phyloP scores from a whole-genome alignment of 2,888 invertebrate species.

The Unio delphinus region DNA sequence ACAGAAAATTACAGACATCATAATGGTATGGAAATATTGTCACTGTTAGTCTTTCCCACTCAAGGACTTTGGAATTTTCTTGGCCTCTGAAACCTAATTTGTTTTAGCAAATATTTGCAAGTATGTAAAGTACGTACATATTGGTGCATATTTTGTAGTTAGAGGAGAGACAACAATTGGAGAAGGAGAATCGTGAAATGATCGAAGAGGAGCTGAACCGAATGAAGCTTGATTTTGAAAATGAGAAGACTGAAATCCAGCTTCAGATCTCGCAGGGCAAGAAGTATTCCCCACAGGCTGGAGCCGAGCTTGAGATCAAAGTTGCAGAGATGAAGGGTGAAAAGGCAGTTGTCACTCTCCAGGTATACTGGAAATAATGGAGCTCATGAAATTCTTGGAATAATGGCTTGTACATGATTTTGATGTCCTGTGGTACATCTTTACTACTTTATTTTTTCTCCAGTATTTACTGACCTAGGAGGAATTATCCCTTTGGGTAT shows the following conservation, averaged over 20 bases:
- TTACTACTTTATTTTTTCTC: too few relatives aligned
- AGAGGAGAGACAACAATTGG: slow-evolving; percentile 59
- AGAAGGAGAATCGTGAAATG: slow-evolving; percentile 58
- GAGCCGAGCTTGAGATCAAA: slow-evolving; percentile 56
- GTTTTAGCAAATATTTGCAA: too few relatives aligned
- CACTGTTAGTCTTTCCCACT: too few relatives aligned
- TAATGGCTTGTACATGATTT: too few relatives aligned
- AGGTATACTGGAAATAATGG: slow-evolving; percentile 40
- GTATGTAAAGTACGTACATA: too few relatives aligned
- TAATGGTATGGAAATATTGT: too few relatives aligned
- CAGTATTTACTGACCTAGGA: too few relatives aligned
- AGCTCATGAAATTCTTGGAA: background rate
- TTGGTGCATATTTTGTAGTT: slow-evolving; percentile 27
- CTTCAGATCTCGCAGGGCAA: slow-evolving; percentile 57
- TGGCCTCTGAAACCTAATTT: too few relatives aligned
- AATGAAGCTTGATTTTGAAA: slow-evolving; percentile 61
- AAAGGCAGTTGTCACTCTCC: slow-evolving; percentile 58
- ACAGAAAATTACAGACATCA: too few relatives aligned
- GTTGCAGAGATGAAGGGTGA: slow-evolving; percentile 61
- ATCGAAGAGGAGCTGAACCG: slow-evolving; percentile 64
- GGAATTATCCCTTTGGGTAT: too few relatives aligned
- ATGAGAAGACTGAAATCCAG: slow-evolving; percentile 64
- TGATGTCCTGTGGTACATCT: too few relatives aligned
- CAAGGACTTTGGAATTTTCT: too few relatives aligned
- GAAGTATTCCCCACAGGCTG: slow-evolving; percentile 58